Base-by-base conservation (phyloP, 2,888 invertebrate genomes). In the Electrophaes corylata region DNA sequence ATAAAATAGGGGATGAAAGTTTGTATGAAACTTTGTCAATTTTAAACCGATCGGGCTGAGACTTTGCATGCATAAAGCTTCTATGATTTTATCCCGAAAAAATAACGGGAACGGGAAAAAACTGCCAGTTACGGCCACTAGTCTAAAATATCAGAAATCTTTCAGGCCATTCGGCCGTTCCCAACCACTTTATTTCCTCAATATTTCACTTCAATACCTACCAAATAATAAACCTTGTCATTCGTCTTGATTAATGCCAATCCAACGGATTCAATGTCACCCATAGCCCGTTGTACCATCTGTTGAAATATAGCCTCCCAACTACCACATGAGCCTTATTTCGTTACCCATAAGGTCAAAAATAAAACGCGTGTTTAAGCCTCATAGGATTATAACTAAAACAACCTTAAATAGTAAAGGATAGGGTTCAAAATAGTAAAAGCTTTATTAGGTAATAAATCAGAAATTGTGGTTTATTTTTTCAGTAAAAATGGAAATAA, bases 191-290 rank as follows among this genome's bases (percentile, higher is more conserved):
- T 56, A 49, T 39, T 44, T 45, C 56, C 48, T 29, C 55, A 49
- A 55, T 49, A 49, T 49, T 44, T 49, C 44, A 55, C 44, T 43
- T 56, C 44, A 37, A 23, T 41, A 54, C 37, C 37, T 37, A 37
- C 16, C 16, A 8, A 37, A 37, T 49, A 55, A 49, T 49, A 44
- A 56, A 44, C 49, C 35, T 23, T 39, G 54, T 50, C 50, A 44
- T 44, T 56, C 39, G 31, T 56, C 59, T 55, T 65, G 64, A 60
- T 65, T 65, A 57, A 65, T 62, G 60, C 43, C 60, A 57, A 65
- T 62, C 62, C 51, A 50, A 57, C 55, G 55, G 59, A 37, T 59
- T 57, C 60, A 53, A 57, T 53, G 49, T 45, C 57, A 52, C 47
- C 50, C 18, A 26, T 20, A 40, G 31, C 39, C 45, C 41, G 47